Base-by-base conservation (phyloP, 1,140 invertebrate species). In the Habropoda laboriosa region DNA sequence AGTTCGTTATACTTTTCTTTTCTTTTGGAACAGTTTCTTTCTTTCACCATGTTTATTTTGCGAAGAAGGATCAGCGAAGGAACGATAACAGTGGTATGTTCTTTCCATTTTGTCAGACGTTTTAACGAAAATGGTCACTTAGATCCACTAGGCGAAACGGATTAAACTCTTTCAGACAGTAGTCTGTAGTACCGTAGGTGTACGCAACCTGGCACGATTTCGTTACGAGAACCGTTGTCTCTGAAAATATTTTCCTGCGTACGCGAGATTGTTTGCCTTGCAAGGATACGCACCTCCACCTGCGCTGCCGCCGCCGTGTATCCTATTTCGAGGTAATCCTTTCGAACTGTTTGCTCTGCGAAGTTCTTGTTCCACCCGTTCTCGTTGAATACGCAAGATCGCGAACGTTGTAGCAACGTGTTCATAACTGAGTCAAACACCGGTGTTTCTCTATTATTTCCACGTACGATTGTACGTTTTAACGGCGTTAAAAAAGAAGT, bases 181-280 rank as follows among this genome's bases (percentile, higher is more conserved):
- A n/a, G n/a, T n/a, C n/a, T n/a, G n/a, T n/a, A n/a, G n/a, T n/a
- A n/a, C n/a, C 45, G 16, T 42, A 21, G 16, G 21, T 67, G 12
- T 35, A 67, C 42, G 64, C 64, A 49, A 49, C 30, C 16, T 18
- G 32, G 47, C 30, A n/a, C 55, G 53, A n/a, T 66, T 66, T 49
- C 30, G 35, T 27, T 24, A n/a, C 16, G 66, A 27, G 47, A 71
- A 16, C 30, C 57, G 70, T 80, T 84, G 57, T 76, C 66, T 76
- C 71, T 80, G 71, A 83, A 76, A 85, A 85, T 80, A 85, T 85
- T 75, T 80, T 57, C 66, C 40, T 42, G 47, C 53, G 51, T 38
- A 18, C 24, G 16, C 21, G 70, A 60, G 40, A 76, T 80, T 73
- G 60, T 83, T 80, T 83, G 53, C 51, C 64, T 66, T 53, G 60